Percentiles rank a stretch among this genome's conserved stretches.
phyloP scores from a whole-genome alignment of 2,888 invertebrate species.

The Plebejus melissa region DNA sequence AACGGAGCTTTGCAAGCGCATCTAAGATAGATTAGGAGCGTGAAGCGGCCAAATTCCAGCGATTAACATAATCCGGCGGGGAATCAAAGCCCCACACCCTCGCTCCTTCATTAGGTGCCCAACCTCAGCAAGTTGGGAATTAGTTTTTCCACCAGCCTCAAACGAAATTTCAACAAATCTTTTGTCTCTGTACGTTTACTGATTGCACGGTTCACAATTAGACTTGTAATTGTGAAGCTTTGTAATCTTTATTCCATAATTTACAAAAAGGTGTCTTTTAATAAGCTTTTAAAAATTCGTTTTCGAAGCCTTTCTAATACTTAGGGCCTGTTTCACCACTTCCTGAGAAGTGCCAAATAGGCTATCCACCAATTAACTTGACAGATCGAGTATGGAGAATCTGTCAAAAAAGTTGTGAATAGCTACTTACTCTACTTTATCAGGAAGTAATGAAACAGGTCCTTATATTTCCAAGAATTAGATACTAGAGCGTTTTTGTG shows the following conservation, averaged over 20 bases:
- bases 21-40: slow-evolving; percentile 39
- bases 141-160: slow-evolving; percentile 30
- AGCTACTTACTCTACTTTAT: too few relatives aligned
- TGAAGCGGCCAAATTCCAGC: slow-evolving; percentile 39
- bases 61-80: slow-evolving; percentile 42
- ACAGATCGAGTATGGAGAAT: too few relatives aligned
- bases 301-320: too few relatives aligned
- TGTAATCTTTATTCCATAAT: neutral
- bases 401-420: too few relatives aligned
- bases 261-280: neutral
- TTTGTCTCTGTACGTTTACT: slow-evolving; percentile 8
- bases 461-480: neutral
- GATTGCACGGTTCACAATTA: neutral
- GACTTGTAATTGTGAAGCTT: neutral
- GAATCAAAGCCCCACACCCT: slow-evolving; percentile 37
- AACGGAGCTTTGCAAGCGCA: slow-evolving; percentile 33
- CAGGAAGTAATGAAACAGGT: too few relatives aligned
- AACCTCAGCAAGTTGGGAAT: slow-evolving; percentile 35
- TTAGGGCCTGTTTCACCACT: too few relatives aligned
- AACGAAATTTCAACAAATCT: slow-evolving; percentile 13
- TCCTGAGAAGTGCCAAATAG: too few relatives aligned
- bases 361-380: too few relatives aligned
- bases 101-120: slow-evolving; percentile 33
- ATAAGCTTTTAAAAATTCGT: neutral
- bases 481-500: neutral